phyloP scores from a whole-genome alignment of 2,113 vertebrate genomes.

The Ia io region DNA sequence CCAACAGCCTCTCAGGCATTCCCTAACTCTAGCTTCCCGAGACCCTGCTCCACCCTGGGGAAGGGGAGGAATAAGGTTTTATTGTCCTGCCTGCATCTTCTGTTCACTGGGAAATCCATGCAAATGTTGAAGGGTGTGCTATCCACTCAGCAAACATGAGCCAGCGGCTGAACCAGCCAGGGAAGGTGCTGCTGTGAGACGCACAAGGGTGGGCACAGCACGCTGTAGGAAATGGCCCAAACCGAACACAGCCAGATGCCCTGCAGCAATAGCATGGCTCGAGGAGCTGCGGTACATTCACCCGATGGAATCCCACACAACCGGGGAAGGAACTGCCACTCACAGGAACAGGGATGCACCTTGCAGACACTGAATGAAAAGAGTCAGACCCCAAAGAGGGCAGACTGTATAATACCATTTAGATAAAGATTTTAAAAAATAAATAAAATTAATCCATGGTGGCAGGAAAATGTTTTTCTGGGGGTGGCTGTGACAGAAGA shows the following conservation, averaged over 20 bases:
- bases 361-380: background rate
- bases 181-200: accelerated
- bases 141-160: background rate
- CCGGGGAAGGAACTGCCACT: accelerated
- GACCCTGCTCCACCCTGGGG: background rate
- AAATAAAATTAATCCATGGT: too few species aligned
- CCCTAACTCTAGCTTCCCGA: background rate
- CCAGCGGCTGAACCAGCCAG: accelerated
- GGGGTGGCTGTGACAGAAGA: background rate
- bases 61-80: background rate
- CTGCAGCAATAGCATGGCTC: accelerated
- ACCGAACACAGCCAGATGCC: background rate
- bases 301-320: background rate
- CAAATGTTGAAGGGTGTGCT: too few species aligned
- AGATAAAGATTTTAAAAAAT: background rate
- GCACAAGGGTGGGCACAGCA: background rate
- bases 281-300: accelerated
- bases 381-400: background rate
- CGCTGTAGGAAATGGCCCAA: accelerated
- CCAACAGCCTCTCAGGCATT: background rate
- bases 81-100: background rate
- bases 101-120: background rate
- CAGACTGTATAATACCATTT: accelerated
- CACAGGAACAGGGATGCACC: background rate
- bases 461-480: background rate